These are phyloP conservation scores for Pollenia labialis DNA, from an alignment of 2,888 invertebrate genomes.

Conservation along the genomic window DNA sequence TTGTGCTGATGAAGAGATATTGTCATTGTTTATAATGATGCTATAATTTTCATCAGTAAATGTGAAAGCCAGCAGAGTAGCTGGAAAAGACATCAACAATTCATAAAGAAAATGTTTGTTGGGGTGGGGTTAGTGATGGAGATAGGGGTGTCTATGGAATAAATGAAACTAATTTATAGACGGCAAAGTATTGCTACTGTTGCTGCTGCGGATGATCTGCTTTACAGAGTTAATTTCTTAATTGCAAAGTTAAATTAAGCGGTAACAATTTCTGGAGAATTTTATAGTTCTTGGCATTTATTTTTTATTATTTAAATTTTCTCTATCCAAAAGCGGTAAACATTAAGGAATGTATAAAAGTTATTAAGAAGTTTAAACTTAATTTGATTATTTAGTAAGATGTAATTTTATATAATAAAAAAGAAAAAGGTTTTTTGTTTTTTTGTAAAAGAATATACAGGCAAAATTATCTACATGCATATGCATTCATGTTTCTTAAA, in stretches of 20 bases:
- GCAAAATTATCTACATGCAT: too few relatives aligned
- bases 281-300: constrained; percentile 18
- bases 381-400: constrained; percentile 47
- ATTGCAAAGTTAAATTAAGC: constrained; percentile 73
- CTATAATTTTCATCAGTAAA: constrained; percentile 60
- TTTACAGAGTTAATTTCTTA: constrained; percentile 68
- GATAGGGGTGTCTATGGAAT: constrained; percentile 36
- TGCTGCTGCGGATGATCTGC: not conserved
- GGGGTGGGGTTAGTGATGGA: not conserved
- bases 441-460: not conserved
- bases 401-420: constrained; percentile 4
- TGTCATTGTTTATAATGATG: constrained; percentile 69
- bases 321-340: constrained; percentile 42
- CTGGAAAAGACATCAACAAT: constrained; percentile 50
- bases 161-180: constrained; percentile 70
- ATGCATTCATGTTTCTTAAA: too few relatives aligned
- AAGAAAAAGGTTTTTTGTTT: not conserved
- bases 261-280: constrained; percentile 67
- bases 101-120: constrained; percentile 45
- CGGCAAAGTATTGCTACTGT: constrained; percentile 25
- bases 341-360: constrained; percentile 29
- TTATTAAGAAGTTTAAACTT: constrained; percentile 41
- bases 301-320: not conserved
- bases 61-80: constrained; percentile 8
- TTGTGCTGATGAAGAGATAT: constrained; percentile 70